Percentiles rank a stretch among this genome's conserved stretches.
Evolutionary conservation across 2,113 vertebrate species (phyloP).

Genomic region (Saguinus midas): DNA sequence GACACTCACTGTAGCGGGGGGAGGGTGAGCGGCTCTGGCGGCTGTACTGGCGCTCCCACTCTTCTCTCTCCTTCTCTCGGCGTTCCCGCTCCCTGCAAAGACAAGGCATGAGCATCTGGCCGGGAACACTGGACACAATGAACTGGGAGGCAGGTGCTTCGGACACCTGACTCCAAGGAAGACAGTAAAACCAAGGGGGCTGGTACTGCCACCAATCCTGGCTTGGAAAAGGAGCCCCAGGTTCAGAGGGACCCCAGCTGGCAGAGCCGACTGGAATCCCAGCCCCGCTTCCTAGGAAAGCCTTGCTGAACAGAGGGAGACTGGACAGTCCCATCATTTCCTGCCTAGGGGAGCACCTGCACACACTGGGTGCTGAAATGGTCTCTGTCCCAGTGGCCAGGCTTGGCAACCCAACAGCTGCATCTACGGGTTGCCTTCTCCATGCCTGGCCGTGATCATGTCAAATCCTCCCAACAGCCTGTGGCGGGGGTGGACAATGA

Average conservation of each 20-base stretch:
- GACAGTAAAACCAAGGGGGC: not conserved
- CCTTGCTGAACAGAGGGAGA: not conserved
- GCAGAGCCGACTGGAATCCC: not conserved
- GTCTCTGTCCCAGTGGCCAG: not conserved
- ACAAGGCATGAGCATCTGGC: not conserved
- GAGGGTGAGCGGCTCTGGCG: slow-evolving; percentile 93
- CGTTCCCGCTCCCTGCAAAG: slow-evolving; percentile 90
- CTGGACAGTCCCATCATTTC: not conserved
- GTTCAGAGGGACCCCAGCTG: not conserved
- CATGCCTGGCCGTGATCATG: not conserved
- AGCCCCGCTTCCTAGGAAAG: not conserved
- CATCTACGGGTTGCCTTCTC: not conserved
- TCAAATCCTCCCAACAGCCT: too few relatives aligned
- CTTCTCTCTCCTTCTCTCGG: slow-evolving; percentile 93
- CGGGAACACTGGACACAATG: not conserved
- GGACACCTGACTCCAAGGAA: not conserved
- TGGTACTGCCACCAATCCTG: not conserved
- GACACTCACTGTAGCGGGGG: slow-evolving; percentile 89
- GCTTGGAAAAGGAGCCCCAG: not conserved
- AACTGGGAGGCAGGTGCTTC: not conserved
- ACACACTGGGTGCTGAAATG: not conserved
- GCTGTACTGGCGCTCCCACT: slow-evolving; percentile 94
- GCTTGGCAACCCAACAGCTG: not conserved
- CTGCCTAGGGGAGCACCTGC: not conserved
- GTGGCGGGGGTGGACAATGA: rapidly evolving